A percentile compares a stretch with the other conserved stretches of the same genome.
Conservation (phyloP, 2,888 invertebrate species). For the Drosophila macrospina region DNA sequence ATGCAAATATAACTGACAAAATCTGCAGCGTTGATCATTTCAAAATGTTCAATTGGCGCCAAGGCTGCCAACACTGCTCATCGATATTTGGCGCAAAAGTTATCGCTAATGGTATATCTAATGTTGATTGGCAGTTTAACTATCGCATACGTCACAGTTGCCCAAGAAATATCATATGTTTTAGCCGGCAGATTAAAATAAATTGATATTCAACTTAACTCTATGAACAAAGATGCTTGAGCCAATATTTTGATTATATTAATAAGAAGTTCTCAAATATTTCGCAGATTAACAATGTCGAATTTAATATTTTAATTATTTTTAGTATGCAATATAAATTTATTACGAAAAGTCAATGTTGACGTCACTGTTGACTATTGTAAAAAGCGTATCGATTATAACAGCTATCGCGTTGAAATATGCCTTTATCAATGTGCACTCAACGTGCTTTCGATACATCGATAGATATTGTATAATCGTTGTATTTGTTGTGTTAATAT, state of each 20-base stretch:
- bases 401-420: not conserved
- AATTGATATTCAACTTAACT: not conserved
- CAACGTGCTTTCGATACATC: constrained; percentile 28
- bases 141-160: not conserved
- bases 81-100: not conserved
- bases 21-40: not conserved
- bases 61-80: not conserved
- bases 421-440: not conserved
- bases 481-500: constrained; percentile 43
- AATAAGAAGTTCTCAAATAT: too few relatives aligned
- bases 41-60: not conserved
- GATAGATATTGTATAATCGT: constrained; percentile 59
- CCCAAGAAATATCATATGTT: not conserved
- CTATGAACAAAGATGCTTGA: too few relatives aligned
- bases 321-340: not conserved
- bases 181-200: not conserved
- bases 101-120: constrained; percentile 1
- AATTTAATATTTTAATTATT: too few relatives aligned
- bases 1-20: constrained; percentile 14
- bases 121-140: not conserved
- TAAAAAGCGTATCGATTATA: constrained; percentile 15
- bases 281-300: too few relatives aligned
- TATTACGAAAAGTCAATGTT: not conserved
- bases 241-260: too few relatives aligned
- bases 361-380: not conserved